phyloP scores from a whole-genome alignment of 2,888 invertebrate species.

The Meteorus cinctellus region DNA sequence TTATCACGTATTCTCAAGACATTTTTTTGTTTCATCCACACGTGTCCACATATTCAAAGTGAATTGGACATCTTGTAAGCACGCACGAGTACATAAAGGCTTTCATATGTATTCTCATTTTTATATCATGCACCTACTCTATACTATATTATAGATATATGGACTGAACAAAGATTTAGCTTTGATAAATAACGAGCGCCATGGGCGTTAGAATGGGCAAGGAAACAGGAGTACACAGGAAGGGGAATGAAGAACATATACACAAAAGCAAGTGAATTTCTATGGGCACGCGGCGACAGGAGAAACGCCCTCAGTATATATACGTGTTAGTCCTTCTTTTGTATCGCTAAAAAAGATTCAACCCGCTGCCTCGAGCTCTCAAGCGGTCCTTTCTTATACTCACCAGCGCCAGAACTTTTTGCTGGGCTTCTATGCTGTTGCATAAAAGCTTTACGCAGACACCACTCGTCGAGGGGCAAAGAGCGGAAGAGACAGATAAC shows the following conservation, averaged over 20 bases:
- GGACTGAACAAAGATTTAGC: conserved; percentile 20
- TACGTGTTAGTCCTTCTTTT: conserved; percentile 35
- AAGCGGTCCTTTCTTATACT: conserved; percentile 30
- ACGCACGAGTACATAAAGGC: background rate
- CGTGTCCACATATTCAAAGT: background rate
- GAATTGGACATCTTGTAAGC: background rate
- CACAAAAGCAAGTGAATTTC: conserved; percentile 36
- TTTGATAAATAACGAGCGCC: conserved; percentile 26
- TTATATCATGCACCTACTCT: background rate
- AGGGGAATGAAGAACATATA: background rate
- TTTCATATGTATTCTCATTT: background rate
- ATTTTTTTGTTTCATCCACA: background rate
- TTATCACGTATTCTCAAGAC: background rate
- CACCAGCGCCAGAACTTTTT: conserved; percentile 27
- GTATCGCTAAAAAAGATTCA: conserved; percentile 32
- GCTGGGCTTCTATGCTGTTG: conserved; percentile 34
- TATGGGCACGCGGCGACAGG: conserved; percentile 34
- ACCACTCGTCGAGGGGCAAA: conserved; percentile 40
- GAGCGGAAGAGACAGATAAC: conserved; percentile 47
- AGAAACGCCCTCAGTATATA: conserved; percentile 32
- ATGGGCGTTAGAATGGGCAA: conserved; percentile 2
- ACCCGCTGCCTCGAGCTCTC: conserved; percentile 30
- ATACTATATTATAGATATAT: conserved; percentile 7
- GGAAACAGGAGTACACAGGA: conserved; percentile 5
- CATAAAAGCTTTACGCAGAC: conserved; percentile 23